phyloP scores from a whole-genome alignment of 1,140 invertebrate species.

The Zaprionus ornatus region DNA sequence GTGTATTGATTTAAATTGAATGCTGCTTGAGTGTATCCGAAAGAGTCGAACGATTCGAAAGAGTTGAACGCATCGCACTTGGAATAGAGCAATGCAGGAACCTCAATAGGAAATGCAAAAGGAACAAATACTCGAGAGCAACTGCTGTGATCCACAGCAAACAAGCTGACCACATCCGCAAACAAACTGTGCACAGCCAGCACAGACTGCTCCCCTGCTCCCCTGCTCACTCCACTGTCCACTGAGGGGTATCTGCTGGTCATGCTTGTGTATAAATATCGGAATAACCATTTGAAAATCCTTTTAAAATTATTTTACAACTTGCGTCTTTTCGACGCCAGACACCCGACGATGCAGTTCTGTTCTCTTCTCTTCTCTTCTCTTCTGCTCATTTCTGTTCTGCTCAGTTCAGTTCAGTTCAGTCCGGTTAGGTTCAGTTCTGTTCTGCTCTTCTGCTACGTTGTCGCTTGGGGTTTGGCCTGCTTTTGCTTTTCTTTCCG shows the following conservation, averaged over 20 bases:
- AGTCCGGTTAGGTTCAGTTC: slow-evolving; percentile 7
- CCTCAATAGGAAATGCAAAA: not conserved
- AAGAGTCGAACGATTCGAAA: not conserved
- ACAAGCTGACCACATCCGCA: slow-evolving; percentile 74
- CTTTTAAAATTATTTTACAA: slow-evolving; percentile 80
- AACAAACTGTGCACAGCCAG: slow-evolving; percentile 56
- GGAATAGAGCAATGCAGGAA: not conserved
- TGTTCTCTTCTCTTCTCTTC: not conserved
- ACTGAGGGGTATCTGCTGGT: slow-evolving; percentile 45
- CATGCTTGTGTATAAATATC: slow-evolving; percentile 75
- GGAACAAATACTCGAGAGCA: slow-evolving; percentile 20
- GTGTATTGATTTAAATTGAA: slow-evolving; percentile 74
- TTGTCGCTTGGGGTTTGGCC: slow-evolving; percentile 20
- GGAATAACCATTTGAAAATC: slow-evolving; percentile 78
- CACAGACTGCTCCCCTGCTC: slow-evolving; percentile 36
- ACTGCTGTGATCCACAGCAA: slow-evolving; percentile 50
- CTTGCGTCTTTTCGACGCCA: slow-evolving; percentile 78
- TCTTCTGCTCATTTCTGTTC: slow-evolving; percentile 1
- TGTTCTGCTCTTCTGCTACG: slow-evolving; percentile 19
- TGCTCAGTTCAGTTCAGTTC: slow-evolving; percentile 11
- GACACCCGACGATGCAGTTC: slow-evolving; percentile 5
- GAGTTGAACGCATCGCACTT: not conserved
- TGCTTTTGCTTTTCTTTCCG: slow-evolving; percentile 35
- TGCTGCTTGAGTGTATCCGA: slow-evolving; percentile 54
- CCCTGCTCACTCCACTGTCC: slow-evolving; percentile 30